Conservation (phyloP, 2,113 vertebrate genomes). For the Carlito syrichta region DNA sequence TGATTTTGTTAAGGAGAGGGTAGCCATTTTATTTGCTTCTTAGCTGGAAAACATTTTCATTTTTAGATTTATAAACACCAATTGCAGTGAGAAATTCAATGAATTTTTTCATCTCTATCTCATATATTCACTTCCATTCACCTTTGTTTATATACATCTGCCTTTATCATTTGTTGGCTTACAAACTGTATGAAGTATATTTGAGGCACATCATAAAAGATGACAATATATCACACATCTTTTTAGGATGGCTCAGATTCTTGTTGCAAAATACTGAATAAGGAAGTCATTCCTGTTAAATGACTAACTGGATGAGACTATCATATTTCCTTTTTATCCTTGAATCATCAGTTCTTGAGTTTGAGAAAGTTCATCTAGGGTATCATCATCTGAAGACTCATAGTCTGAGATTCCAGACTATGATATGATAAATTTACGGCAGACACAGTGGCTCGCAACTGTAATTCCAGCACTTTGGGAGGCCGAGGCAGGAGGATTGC, state of each 20-base stretch:
- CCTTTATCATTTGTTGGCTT: not conserved
- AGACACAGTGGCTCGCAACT: not conserved
- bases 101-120: not conserved
- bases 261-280: not conserved
- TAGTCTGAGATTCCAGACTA: not conserved
- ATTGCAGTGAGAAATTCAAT: not conserved
- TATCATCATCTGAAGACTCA: not conserved
- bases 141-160: not conserved
- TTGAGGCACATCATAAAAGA: not conserved
- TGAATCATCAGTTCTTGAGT: constrained; percentile 1
- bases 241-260: not conserved
- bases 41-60: not conserved
- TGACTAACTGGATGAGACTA: not conserved
- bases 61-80: constrained; percentile 5
- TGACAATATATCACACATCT: not conserved
- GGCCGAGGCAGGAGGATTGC: not conserved
- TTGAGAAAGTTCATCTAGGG: not conserved
- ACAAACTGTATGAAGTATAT: not conserved
- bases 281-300: not conserved
- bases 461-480: not conserved
- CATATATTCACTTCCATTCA: not conserved
- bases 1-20: not conserved
- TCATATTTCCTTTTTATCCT: not conserved
- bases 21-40: not conserved
- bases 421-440: no score